Base-by-base conservation (phyloP, 1,140 invertebrate genomes). In the Hydropsyche tenuis region DNA sequence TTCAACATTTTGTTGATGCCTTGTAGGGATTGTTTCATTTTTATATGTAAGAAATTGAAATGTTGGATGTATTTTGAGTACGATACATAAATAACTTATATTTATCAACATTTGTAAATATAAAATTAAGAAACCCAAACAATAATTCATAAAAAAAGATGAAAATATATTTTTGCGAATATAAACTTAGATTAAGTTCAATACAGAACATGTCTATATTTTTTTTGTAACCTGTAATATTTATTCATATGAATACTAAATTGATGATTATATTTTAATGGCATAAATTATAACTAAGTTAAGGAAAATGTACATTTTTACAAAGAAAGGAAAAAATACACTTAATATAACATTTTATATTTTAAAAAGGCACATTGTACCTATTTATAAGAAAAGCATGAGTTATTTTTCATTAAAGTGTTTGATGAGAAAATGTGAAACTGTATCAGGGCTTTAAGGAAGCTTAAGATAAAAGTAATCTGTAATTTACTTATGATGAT, bases 1-100 rank as follows among this genome's bases (percentile, higher is more conserved):
- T 75, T 12, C 76, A 77, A 42, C 76, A 77, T 43, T 73, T 77
- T 69, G 76, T 75, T n/a, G 76, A 77, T 63, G 71, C 73, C 53
- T 75, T 77, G 76, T 77, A 77, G 73, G 73, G 71, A 66, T 64
- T 77, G 66, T 72, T 74, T 73, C 27, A 73, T 60, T 25, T 22
- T 14, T 60, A 60, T 53, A 37, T 4, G 30, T 37, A 51, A 53
- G 48, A 18, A 20, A 53, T 60, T 60, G 12, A 60, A 20, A 22
- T 23, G 23, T 25, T 60, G 23, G 25, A 60, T 25, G 23, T 60
- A 25, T 27, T 37, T 60, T 60, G 56, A 22, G 16, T 48, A 48
- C 14, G 16, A n/a, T n/a, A 7, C 45, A 12, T 48, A 7, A 48
- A 37, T 37, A 4, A 4, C 30, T 60, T 7, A 12, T 60, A 20